Base-by-base conservation (phyloP, 2,797 vertebrate species). In the Mionectes olivaceus region DNA sequence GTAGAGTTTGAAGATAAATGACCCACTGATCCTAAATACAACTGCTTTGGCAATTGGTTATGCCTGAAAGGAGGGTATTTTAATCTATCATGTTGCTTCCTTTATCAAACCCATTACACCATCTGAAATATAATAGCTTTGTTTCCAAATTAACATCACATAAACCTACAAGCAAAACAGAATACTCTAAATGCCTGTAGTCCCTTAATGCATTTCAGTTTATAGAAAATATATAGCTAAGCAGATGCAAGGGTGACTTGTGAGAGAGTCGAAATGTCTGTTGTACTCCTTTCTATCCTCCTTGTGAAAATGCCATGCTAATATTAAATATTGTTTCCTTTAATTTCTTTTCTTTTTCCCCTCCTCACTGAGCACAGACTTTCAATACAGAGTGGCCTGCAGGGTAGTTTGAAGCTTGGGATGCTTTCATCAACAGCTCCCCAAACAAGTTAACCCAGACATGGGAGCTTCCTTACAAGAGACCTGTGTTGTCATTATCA, bases 131-230 rank as follows among this genome's bases (percentile, higher is more conserved):
- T 37, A 37, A 35, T 53, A 59, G 22, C 74, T 90, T 88, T 74
- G 19, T 93, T 96, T 92, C 69, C 69, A 96, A 95, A 95, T 93
- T 96, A 96, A 68, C 68, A 90, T 47, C 32, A 13, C 11, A 63
- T 46, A 87, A 77, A 89, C 7, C 39, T 83, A 67, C 0, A 5
- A 93, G 41, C 35, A 79, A 87, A 86, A 57, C 44, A 71, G 46
- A 79, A 82, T 33, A 88, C 73, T 86, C 71, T 68, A 83, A 83
- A 41, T 1, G 10, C 41, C 0, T 0, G 13, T 28, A 84, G 85
- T 63, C 69, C 79, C 63, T 81, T 57, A 84, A 65, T 89, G 49
- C 11, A 55, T 67, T 84, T 93, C 37, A 43, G 85, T 94, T 90
- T 90, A 79, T 60, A 77, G 14, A n/a, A 77, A 65, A 83, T 43